Percentiles rank a stretch among this genome's conserved stretches.
These are phyloP conservation scores for Vombatus ursinus DNA, from an alignment of 2,113 vertebrate genomes.

Conservation along the genomic window DNA sequence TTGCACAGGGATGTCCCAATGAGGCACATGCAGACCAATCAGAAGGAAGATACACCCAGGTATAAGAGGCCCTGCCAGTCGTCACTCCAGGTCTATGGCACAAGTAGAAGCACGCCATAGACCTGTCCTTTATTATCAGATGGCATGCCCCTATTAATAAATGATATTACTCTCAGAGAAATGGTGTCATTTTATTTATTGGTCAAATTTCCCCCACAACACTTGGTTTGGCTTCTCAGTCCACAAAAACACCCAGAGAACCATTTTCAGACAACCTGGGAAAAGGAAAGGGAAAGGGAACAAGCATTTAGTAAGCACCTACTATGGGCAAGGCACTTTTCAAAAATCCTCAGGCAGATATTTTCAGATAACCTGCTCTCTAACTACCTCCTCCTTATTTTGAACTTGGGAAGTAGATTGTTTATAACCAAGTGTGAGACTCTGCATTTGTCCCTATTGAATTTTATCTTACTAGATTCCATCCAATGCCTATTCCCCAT, in stretches of 20 bases:
- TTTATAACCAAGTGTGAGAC: neutral
- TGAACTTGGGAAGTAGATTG: neutral
- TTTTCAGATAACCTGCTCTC: neutral
- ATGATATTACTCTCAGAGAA: too few species aligned
- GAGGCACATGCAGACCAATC: neutral
- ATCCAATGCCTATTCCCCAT: neutral
- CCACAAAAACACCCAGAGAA: neutral
- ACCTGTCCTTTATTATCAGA: neutral
- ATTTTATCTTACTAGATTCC: neutral
- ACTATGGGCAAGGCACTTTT: neutral
- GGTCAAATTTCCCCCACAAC: too few species aligned
- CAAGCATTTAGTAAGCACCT: neutral
- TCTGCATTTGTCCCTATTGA: neutral
- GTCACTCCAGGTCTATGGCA: neutral
- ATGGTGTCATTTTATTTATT: too few species aligned
- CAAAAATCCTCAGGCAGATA: neutral
- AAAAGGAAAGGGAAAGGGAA: neutral
- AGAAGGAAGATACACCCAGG: neutral
- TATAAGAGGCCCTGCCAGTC: neutral
- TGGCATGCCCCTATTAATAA: neutral
- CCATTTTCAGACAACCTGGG: neutral
- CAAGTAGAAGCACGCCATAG: neutral
- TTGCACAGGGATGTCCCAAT: neutral
- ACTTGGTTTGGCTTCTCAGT: neutral
- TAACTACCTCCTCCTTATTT: neutral